Evolutionary conservation across 2,113 vertebrate genomes (phyloP), one percentile per base, ranked within the genome.

Genomic region (Cyprichromis sp.): DNA sequence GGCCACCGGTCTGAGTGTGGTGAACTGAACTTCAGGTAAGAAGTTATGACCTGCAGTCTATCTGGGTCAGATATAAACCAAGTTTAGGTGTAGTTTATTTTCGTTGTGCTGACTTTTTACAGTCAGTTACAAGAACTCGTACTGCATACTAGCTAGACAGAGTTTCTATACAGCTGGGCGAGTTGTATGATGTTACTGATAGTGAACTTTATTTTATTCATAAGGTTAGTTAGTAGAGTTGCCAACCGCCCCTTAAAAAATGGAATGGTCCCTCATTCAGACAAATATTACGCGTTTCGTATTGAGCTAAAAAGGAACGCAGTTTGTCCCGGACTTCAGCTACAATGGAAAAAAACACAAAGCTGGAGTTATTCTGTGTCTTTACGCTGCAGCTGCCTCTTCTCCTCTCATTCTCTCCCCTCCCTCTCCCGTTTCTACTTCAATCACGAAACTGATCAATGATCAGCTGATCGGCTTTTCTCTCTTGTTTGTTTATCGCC

Each of bases 1-100:
- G 0, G 53, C n/a, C 1, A 0, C 11, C 11, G 1, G n/a, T 1
- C 1, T 7, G 53, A 54, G 53, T 54, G 53, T 54, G 53, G 10
- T 54, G 53, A 54, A 54, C 53, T 54, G 10, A 54, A 12, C 53
- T 54, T 24, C n/a, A 54, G 53, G n/a, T 54, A 54, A 24, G 6
- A 54, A 24, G 10, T 24, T 54, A 24, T 4, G 52, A 53, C 50
- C 19, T 53, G 50, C 50, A 53, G 50, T 53, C 50, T n/a, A 10
- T n/a, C 19, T 53, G 2, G 0, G 5, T 53, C 19, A 53, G 19
- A 53, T n/a, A 53, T n/a, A 10, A 53, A 53, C 50, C 5, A 53
- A 53, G 50, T 53, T 53, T 10, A 53, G 19, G 50, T 53, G 50
- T 0, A 53, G 50, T 53, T 53, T 53, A 53, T 53, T 53, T 53